Evolutionary conservation across 1,140 invertebrate species (phyloP).

Genomic region (Schlechtendalia chinensis): DNA sequence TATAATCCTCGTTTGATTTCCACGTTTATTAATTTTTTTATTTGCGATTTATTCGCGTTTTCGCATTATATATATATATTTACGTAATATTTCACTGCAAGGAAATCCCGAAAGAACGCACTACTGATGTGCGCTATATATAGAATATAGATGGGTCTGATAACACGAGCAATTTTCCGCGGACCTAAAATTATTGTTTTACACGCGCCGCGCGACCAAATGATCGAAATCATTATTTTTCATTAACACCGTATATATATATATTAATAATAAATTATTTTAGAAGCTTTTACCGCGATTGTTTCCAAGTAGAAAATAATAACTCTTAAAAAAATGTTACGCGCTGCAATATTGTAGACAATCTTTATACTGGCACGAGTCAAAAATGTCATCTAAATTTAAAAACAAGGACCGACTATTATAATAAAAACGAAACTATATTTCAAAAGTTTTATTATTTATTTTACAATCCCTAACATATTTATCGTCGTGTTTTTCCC

Average conservation of each 20-base stretch:
- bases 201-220: too few relatives aligned
- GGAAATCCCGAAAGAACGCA: too few relatives aligned
- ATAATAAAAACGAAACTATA: background rate
- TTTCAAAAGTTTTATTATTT: background rate
- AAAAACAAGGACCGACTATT: background rate
- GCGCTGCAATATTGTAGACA: background rate
- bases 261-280: conserved; percentile 29
- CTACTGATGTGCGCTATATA: too few relatives aligned
- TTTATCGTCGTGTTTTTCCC: background rate
- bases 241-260: background rate
- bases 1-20: too few relatives aligned
- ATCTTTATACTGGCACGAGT: background rate
- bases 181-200: too few relatives aligned
- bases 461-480: background rate
- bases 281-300: conserved; percentile 26
- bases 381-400: conserved; percentile 9
- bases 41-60: too few relatives aligned
- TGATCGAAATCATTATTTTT: conserved; percentile 17
- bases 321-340: conserved; percentile 9
- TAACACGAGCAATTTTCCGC: too few relatives aligned
- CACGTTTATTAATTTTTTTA: too few relatives aligned
- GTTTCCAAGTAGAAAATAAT: conserved; percentile 19
- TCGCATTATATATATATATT: too few relatives aligned
- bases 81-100: too few relatives aligned
- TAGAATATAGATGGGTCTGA: too few relatives aligned